phyloP scores from a whole-genome alignment of 2,797 vertebrate species.

The Enteromius radiatus region DNA sequence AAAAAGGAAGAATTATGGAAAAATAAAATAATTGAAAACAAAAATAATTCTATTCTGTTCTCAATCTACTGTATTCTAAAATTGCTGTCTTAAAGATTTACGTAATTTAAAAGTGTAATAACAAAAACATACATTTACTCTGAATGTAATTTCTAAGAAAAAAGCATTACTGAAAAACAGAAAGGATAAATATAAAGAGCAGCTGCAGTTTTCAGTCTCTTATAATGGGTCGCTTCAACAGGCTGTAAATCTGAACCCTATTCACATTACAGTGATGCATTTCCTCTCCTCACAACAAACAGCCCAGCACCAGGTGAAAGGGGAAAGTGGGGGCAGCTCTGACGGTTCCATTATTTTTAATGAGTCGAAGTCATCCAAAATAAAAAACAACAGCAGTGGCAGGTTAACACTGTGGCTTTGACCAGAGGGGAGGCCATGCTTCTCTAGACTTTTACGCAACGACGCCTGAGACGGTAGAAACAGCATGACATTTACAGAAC shows the following conservation, averaged over 20 bases:
- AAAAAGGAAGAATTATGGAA: background rate
- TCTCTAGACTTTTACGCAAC: conserved; percentile 20
- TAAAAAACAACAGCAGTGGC: conserved; percentile 37
- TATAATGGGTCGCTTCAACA: conserved; percentile 26
- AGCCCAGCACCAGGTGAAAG: conserved; percentile 11
- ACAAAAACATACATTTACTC: background rate
- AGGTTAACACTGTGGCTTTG: conserved; percentile 71
- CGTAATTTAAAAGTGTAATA: background rate
- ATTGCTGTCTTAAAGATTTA: background rate
- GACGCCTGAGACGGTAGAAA: conserved; percentile 48
- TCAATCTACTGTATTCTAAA: background rate
- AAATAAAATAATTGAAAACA: background rate
- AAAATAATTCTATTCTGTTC: background rate
- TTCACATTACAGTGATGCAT: conserved; percentile 8
- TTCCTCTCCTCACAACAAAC: conserved; percentile 22
- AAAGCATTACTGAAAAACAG: background rate
- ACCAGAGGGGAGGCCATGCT: conserved; percentile 67
- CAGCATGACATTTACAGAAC: conserved; percentile 54
- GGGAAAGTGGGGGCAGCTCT: conserved; percentile 5
- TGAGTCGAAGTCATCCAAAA: conserved; percentile 69
- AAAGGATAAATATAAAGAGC: background rate
- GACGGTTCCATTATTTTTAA: conserved; percentile 78
- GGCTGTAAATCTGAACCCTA: conserved; percentile 39
- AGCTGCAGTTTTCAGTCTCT: conserved; percentile 29
- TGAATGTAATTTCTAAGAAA: background rate